Percentiles rank a stretch among this genome's conserved stretches.
Evolutionary conservation across 2,888 invertebrate species (phyloP).

Genomic region (Acrobasis consociella): DNA sequence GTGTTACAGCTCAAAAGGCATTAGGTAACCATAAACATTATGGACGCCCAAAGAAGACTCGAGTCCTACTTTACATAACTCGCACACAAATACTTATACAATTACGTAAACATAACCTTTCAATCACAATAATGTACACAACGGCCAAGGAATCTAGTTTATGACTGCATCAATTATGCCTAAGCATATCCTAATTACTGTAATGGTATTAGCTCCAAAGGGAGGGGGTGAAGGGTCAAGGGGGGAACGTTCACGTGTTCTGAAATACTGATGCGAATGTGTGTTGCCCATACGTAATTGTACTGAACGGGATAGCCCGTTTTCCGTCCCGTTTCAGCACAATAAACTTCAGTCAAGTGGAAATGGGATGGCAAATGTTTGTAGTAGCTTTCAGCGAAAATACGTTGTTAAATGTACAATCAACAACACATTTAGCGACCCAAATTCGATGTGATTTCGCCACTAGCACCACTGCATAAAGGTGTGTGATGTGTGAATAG

Average conservation of each 20-base stretch:
- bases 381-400: constrained; percentile 29
- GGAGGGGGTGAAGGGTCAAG: constrained; percentile 53
- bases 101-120: constrained; percentile 20
- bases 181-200: constrained; percentile 80
- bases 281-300: constrained; percentile 49
- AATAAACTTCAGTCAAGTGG: constrained; percentile 24
- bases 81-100: too few species aligned
- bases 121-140: constrained; percentile 44
- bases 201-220: constrained; percentile 75
- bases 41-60: too few species aligned
- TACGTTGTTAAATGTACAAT: constrained; percentile 27
- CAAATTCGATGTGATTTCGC: too few species aligned
- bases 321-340: constrained; percentile 28
- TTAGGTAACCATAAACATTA: too few species aligned
- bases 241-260: constrained; percentile 58
- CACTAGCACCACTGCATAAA: too few species aligned
- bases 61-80: too few species aligned
- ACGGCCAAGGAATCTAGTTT: constrained; percentile 57
- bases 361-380: constrained; percentile 26
- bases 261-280: constrained; percentile 65
- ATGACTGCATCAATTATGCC: constrained; percentile 78
- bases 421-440: too few species aligned
- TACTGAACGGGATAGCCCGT: constrained; percentile 29
- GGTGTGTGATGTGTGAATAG: too few species aligned
- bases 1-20: too few species aligned